Percentiles rank a stretch among this genome's conserved stretches.
phyloP scores from a whole-genome alignment of 2,113 vertebrate species.

The Malurus cyaneus region DNA sequence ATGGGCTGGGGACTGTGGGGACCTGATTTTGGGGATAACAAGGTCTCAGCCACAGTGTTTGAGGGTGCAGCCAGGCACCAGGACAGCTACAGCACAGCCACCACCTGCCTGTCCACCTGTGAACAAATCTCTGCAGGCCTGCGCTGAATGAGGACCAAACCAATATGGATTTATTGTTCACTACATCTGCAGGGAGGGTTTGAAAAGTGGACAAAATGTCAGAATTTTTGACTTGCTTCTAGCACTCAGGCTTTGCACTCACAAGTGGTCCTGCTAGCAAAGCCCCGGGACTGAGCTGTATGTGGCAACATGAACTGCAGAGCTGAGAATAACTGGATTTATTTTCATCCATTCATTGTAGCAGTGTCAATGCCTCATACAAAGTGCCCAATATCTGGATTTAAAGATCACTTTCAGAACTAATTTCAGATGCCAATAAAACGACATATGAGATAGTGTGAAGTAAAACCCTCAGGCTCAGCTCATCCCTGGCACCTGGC shows the following conservation, averaged over 20 bases:
- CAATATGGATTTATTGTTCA: accelerated
- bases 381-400: neutral
- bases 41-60: neutral
- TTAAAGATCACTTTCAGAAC: neutral
- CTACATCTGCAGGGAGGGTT: neutral
- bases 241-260: neutral
- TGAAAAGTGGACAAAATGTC: neutral
- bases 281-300: neutral
- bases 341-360: neutral
- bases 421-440: neutral
- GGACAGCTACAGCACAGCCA: neutral
- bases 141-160: neutral
- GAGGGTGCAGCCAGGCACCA: neutral
- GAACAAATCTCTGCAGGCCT: neutral
- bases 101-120: neutral
- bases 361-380: neutral
- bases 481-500: neutral
- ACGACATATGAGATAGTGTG: neutral
- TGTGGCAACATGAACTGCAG: accelerated
- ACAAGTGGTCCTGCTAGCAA: neutral
- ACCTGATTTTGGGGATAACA: neutral
- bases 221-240: neutral
- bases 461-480: neutral
- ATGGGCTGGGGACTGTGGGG: neutral
- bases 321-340: neutral